A percentile compares a stretch with the other conserved stretches of the same genome.
Conservation (phyloP, 2,113 vertebrate genomes). For the Oreochromis tanganicae region DNA sequence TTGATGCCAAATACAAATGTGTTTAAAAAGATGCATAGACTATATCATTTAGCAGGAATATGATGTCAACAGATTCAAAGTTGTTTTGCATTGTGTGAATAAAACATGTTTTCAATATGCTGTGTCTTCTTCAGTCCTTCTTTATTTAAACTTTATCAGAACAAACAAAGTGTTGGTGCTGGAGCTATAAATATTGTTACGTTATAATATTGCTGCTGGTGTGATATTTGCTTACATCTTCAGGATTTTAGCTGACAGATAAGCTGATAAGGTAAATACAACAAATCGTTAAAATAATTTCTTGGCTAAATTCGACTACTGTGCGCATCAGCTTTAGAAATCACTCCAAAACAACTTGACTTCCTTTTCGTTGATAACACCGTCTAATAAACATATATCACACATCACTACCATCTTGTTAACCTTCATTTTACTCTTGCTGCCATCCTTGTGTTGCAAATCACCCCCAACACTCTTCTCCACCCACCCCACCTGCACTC, state of each 20-base stretch:
- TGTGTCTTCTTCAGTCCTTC: not conserved
- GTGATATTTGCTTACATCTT: not conserved
- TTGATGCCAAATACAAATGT: not conserved
- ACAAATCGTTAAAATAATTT: not conserved
- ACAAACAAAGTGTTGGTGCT: not conserved
- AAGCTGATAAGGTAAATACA: not conserved
- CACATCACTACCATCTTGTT: not conserved
- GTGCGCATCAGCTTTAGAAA: not conserved
- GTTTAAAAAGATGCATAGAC: not conserved
- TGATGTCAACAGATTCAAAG: not conserved
- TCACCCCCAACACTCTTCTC: too few species aligned
- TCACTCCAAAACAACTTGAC: rapidly evolving
- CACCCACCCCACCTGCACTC: too few species aligned
- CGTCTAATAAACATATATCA: not conserved
- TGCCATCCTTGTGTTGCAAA: not conserved
- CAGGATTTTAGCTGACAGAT: not conserved
- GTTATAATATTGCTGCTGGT: not conserved
- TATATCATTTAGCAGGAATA: not conserved
- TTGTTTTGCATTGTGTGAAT: slow-evolving; percentile 11
- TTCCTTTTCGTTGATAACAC: not conserved
- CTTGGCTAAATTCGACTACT: not conserved
- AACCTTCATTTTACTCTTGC: not conserved
- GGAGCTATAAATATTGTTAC: not conserved
- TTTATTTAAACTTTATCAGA: not conserved
- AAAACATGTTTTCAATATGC: slow-evolving; percentile 4